phyloP scores from a whole-genome alignment of 2,797 vertebrate genomes.

The Spheniscus humboldti region DNA sequence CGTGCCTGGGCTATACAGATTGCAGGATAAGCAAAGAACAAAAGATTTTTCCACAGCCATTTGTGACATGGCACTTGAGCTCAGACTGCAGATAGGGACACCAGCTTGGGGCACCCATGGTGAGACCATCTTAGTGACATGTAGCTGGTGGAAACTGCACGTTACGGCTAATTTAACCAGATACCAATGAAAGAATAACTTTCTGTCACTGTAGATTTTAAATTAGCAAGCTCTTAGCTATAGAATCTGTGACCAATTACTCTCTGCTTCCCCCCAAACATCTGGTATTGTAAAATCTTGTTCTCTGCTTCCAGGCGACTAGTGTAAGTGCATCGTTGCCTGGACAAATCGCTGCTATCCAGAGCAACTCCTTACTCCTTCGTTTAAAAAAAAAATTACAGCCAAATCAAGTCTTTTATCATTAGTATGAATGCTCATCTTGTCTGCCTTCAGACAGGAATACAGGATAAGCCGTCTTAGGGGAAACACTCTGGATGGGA shows the following conservation, averaged over 20 bases:
- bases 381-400: not conserved
- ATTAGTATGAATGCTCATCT: not conserved
- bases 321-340: not conserved
- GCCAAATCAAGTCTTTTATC: not conserved
- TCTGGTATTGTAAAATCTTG: not conserved
- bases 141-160: not conserved
- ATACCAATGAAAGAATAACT: not conserved
- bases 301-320: not conserved
- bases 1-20: accelerated
- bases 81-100: not conserved
- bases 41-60: not conserved
- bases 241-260: conserved; percentile 6
- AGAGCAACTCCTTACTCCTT: not conserved
- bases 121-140: not conserved
- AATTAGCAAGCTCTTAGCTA: not conserved
- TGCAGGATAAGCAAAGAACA: not conserved
- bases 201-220: not conserved
- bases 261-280: not conserved
- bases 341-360: not conserved
- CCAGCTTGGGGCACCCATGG: not conserved
- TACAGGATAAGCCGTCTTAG: not conserved
- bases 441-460: not conserved
- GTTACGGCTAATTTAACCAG: not conserved
- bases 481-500: not conserved
- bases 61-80: not conserved